These are phyloP conservation scores for Tympanoctomys barrerae DNA, from an alignment of 2,797 vertebrate genomes.

Conservation along the genomic window DNA sequence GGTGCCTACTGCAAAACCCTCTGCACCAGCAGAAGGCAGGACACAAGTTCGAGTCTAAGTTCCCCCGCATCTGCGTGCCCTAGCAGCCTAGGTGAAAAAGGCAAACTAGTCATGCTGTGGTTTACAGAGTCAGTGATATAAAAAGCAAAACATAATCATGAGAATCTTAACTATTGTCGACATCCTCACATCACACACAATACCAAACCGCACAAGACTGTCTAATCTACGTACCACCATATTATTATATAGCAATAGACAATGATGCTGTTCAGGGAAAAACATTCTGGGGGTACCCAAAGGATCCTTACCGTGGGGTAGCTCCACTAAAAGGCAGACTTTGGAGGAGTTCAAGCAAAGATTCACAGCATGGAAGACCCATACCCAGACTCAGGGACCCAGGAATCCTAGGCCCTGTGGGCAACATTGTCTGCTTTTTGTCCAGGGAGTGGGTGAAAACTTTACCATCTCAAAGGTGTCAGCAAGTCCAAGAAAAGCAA, in stretches of 20 bases:
- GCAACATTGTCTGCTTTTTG: background rate
- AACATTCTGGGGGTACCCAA: background rate
- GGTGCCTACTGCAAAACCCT: background rate
- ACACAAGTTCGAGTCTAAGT: conserved; percentile 22
- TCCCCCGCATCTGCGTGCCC: conserved; percentile 36
- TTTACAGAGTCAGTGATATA: background rate
- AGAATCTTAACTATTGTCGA: background rate
- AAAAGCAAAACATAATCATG: background rate
- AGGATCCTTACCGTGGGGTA: background rate
- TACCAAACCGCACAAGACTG: background rate
- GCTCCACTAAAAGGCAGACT: background rate
- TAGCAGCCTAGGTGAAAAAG: background rate
- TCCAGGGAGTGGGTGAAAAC: background rate
- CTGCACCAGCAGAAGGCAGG: background rate
- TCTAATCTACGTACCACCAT: background rate
- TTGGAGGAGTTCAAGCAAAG: conserved; percentile 10
- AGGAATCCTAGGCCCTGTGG: background rate
- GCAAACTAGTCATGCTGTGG: background rate
- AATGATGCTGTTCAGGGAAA: background rate
- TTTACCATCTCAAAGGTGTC: background rate
- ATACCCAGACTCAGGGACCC: background rate
- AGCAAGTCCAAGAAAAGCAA: background rate
- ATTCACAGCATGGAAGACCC: background rate
- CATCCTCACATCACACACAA: background rate
- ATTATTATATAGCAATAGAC: background rate